Conservation (phyloP, 2,113 vertebrate genomes). For the Peromyscus leucopus region DNA sequence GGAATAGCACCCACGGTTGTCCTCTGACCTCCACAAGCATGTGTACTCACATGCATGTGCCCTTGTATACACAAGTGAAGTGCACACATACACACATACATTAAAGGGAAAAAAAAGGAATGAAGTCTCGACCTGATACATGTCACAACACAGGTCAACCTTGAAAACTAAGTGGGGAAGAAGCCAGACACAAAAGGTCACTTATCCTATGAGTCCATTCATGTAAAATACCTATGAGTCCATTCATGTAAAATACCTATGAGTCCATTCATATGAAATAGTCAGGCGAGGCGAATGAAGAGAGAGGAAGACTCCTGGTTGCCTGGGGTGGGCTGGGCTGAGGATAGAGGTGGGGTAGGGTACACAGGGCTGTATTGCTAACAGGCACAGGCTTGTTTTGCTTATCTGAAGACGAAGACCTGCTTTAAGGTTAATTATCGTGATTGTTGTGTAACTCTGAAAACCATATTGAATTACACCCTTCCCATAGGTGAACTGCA, state of each 20-base stretch:
- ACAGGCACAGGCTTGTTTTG: neutral
- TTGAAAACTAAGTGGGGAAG: neutral
- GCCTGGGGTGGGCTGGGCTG: neutral
- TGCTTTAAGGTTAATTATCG: neutral
- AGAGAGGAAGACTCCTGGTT: neutral
- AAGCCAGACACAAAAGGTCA: neutral
- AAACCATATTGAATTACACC: neutral
- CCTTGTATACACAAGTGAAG: neutral
- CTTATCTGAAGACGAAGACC: neutral
- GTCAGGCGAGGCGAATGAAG: neutral
- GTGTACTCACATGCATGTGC: neutral
- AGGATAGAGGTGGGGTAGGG: neutral
- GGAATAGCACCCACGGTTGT: neutral
- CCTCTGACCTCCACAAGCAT: neutral
- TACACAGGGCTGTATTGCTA: too few species aligned
- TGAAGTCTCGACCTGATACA: neutral
- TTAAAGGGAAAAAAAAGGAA: neutral
- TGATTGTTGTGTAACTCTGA: neutral
- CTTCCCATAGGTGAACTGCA: neutral
- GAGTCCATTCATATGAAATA: neutral
- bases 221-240: neutral
- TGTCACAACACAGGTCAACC: neutral
- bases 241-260: neutral
- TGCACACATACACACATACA: neutral
- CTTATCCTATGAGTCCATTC: fast-evolving